A percentile compares a stretch with the other conserved stretches of the same genome.
phyloP scores from a whole-genome alignment of 2,797 vertebrate genomes.

The Clarias laeviceps region DNA sequence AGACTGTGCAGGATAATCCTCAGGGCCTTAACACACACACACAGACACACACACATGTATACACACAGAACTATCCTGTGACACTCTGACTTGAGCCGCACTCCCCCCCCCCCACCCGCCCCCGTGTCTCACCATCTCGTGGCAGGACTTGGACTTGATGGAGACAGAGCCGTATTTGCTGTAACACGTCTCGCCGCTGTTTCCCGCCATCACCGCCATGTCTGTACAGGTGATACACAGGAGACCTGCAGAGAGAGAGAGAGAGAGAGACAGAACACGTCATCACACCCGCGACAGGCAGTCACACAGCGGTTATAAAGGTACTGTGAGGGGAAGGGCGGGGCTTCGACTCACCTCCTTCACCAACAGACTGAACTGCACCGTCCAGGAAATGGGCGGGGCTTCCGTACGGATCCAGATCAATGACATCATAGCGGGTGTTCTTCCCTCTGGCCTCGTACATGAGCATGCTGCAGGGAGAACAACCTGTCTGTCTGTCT shows the following conservation, averaged over 20 bases:
- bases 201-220: conserved; percentile 92
- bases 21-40: conserved; percentile 76
- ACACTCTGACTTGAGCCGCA: too few species aligned
- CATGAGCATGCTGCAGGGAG: conserved; percentile 82
- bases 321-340: too few species aligned
- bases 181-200: conserved; percentile 88
- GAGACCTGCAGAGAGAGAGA: conserved; percentile 72
- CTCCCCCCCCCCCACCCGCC: neutral
- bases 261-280: neutral
- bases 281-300: neutral
- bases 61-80: neutral
- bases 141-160: conserved; percentile 88
- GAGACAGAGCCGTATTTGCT: conserved; percentile 91
- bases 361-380: conserved; percentile 84
- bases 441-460: conserved; percentile 79
- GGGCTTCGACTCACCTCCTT: conserved; percentile 81
- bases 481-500: neutral
- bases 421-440: conserved; percentile 86
- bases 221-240: conserved; percentile 91
- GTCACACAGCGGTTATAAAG: neutral
- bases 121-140: conserved; percentile 86
- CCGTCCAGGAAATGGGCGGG: conserved; percentile 86
- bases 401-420: conserved; percentile 92
- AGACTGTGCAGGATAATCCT: conserved; percentile 88
- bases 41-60: conserved; percentile 18